Conservation (phyloP, 2,888 invertebrate species). For the Eristalis intricaria region DNA sequence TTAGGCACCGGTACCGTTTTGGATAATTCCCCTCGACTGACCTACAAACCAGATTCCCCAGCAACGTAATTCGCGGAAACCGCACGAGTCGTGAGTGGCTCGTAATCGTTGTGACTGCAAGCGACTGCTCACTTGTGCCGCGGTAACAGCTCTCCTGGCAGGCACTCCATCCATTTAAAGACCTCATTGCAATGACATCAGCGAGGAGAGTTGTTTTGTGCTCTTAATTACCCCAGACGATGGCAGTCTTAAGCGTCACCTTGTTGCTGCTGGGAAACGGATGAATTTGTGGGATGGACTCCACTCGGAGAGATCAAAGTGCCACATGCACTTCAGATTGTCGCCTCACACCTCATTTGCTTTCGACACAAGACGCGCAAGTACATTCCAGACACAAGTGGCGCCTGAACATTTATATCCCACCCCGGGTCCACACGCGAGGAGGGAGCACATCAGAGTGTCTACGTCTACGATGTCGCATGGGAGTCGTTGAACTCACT, state of each 20-base stretch:
- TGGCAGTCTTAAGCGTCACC: not conserved
- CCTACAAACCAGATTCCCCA: not conserved
- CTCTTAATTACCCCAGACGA: not conserved
- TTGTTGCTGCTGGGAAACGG: not conserved
- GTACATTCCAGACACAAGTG: constrained; percentile 23
- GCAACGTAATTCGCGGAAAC: not conserved
- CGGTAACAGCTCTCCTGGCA: not conserved
- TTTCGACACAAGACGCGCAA: constrained; percentile 38
- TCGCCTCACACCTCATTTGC: constrained; percentile 49
- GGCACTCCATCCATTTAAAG: not conserved
- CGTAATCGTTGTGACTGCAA: not conserved
- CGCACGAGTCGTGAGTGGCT: not conserved
- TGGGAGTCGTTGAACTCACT: constrained; percentile 60
- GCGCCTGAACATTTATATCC: constrained; percentile 40
- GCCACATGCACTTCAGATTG: constrained; percentile 23
- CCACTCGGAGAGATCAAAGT: not conserved
- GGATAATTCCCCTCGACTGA: not conserved
- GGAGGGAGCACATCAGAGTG: constrained; percentile 3
- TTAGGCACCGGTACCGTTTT: not conserved
- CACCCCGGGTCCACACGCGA: too few relatives aligned
- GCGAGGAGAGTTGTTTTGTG: not conserved
- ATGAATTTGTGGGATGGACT: not conserved
- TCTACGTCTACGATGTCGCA: constrained; percentile 26
- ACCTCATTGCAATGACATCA: not conserved
- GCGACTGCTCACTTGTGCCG: not conserved